Evolutionary conservation across 2,113 vertebrate genomes (phyloP), one percentile per base, ranked within the genome.

Genomic region (Eudorcas thomsonii): DNA sequence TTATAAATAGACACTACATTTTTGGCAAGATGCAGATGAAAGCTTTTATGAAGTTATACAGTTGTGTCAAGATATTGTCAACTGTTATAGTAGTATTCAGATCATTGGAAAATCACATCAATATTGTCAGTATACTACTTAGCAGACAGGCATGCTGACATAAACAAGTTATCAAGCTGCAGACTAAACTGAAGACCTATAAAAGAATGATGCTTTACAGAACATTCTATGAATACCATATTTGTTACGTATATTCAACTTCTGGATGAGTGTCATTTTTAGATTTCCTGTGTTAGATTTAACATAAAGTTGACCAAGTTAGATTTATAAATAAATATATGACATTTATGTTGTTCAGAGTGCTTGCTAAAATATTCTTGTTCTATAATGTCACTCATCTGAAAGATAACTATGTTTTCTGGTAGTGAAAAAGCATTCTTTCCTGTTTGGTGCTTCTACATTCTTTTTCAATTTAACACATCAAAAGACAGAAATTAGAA

Each of bases 121-220:
- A 96, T 88, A 87, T 60, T 60, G 89, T 89, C 81, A 82, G 71
- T 26, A 9, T 57, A 60, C 43, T 64, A 39, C 89, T 96, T 91
- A 94, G 91, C 88, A 93, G 86, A 95, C 94, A 97, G 93, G 95
- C 87, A 50, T 77, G 80, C 86, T 64, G 82, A 80, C 39, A 28
- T 97, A 97, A 98, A 98, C 96, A 98, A 91, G 87, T 62, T 55
- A 54, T 48, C 89, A 88, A 52, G 84, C 89, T 93, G 83, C 88
- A 98, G 97, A 97, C 97, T 97, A 98, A 98, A 97, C 97, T 95
- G 91, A 96, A 57, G 59, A 13, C 45, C 83, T 85, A 87, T 43
- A 60, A 52, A 92, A 59, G 84, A 94, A 80, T 36, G 88, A 78
- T 74, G 91, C 59, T 88, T 82, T 86, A 33, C 50, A 78, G 82